Conservation (phyloP, 2,888 invertebrate genomes). For the Peribatodes rhomboidaria region DNA sequence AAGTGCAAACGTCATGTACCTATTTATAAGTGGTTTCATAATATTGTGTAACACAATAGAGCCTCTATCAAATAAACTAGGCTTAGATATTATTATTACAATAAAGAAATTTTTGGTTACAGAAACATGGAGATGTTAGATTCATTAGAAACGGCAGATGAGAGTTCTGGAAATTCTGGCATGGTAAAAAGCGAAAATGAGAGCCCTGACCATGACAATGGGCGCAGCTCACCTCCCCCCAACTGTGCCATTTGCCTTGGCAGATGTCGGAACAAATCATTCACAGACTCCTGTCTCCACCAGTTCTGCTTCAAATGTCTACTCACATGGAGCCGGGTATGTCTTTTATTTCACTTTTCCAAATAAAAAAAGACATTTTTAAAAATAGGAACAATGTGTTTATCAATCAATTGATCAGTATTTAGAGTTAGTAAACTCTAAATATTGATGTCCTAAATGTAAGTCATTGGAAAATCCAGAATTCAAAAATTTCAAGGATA, state of each 20-base stretch:
- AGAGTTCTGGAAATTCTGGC: slow-evolving; percentile 75
- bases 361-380: too few species aligned
- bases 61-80: not conserved
- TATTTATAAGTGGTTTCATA: not conserved
- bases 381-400: too few species aligned
- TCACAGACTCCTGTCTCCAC: slow-evolving; percentile 97
- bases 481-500: too few species aligned
- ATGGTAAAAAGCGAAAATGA: slow-evolving; percentile 82
- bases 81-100: not conserved
- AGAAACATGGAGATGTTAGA: slow-evolving; percentile 69
- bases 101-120: slow-evolving; percentile 24
- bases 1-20: not conserved
- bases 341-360: not conserved
- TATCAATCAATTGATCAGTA: too few species aligned
- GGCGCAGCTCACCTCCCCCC: slow-evolving; percentile 90
- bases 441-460: too few species aligned
- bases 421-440: too few species aligned
- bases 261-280: slow-evolving; percentile 94
- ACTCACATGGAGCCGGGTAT: slow-evolving; percentile 96
- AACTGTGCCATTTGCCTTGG: slow-evolving; percentile 98
- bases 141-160: slow-evolving; percentile 62
- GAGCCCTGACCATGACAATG: slow-evolving; percentile 73
- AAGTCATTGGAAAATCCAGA: too few species aligned
- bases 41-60: slow-evolving; percentile 10
- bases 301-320: slow-evolving; percentile 98